These are phyloP conservation scores for Melinaea menophilus DNA, from an alignment of 2,888 invertebrate species.

Conservation along the genomic window DNA sequence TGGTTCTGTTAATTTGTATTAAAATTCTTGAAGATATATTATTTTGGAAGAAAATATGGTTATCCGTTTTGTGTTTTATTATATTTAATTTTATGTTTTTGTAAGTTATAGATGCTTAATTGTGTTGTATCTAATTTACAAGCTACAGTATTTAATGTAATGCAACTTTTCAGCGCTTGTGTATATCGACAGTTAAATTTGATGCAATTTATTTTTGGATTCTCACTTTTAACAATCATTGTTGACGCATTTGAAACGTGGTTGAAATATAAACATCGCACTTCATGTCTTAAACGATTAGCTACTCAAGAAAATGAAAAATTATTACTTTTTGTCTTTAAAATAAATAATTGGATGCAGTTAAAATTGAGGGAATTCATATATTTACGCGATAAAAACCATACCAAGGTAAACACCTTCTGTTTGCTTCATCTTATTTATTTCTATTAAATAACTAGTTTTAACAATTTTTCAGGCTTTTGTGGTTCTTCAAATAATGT, in stretches of 20 bases:
- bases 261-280: conserved; percentile 68
- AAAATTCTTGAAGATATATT: conserved; percentile 65
- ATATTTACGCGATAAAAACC: conserved; percentile 60
- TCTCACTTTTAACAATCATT: conserved; percentile 43
- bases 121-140: conserved; percentile 4
- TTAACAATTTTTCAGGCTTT: conserved; percentile 60
- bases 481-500: conserved; percentile 56
- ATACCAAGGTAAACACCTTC: conserved; percentile 56
- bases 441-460: conserved; percentile 8
- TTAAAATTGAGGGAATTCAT: conserved; percentile 53
- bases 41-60: conserved; percentile 66
- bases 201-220: conserved; percentile 51
- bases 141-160: conserved; percentile 11
- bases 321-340: conserved; percentile 39
- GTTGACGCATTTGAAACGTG: conserved; percentile 66
- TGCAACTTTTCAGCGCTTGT: conserved; percentile 52
- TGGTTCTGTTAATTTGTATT: conserved; percentile 51
- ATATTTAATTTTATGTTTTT: conserved; percentile 54
- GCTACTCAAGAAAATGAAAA: conserved; percentile 46
- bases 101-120: conserved; percentile 48
- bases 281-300: conserved; percentile 57
- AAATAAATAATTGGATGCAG: conserved; percentile 44
- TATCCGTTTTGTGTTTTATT: conserved; percentile 56
- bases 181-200: conserved; percentile 55
- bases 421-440: neutral